Evolutionary conservation across 2,888 invertebrate genomes (phyloP).

Genomic region (Drosophila sordidula): DNA sequence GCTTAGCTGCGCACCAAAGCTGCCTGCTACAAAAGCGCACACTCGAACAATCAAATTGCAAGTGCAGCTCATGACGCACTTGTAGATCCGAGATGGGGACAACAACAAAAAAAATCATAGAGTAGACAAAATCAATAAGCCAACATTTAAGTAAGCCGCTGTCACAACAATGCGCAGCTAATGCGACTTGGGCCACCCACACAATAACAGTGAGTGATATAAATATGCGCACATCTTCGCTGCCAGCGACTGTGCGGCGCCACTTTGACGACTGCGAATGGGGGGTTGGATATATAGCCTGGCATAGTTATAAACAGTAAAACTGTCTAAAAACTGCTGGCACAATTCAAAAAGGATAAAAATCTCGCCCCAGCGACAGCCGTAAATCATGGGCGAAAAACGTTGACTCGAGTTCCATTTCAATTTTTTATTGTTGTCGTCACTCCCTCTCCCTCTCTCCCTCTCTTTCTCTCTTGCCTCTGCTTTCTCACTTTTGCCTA

Average conservation of each 20-base stretch:
- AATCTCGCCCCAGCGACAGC: slow-evolving; percentile 61
- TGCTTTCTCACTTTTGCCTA: slow-evolving; percentile 50
- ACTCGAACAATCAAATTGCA: slow-evolving; percentile 35
- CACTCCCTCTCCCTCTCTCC: slow-evolving; percentile 8
- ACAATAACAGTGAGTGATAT: slow-evolving; percentile 63
- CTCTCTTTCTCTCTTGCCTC: neutral
- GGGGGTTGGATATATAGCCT: slow-evolving; percentile 10
- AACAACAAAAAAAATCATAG: neutral
- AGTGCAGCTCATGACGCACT: slow-evolving; percentile 55
- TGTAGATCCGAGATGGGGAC: slow-evolving; percentile 17
- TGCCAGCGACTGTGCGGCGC: slow-evolving; percentile 58
- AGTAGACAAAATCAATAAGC: slow-evolving; percentile 64
- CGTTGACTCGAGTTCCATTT: slow-evolving; percentile 58
- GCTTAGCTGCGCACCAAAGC: slow-evolving; percentile 19
- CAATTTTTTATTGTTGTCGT: slow-evolving; percentile 71
- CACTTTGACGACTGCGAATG: slow-evolving; percentile 50
- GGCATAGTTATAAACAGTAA: slow-evolving; percentile 74
- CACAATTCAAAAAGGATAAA: slow-evolving; percentile 72
- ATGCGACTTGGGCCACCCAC: slow-evolving; percentile 42
- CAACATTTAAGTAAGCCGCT: slow-evolving; percentile 67
- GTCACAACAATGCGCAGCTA: slow-evolving; percentile 59
- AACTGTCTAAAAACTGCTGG: slow-evolving; percentile 74
- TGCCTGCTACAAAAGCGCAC: slow-evolving; percentile 27
- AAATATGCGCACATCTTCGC: slow-evolving; percentile 62
- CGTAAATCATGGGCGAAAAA: slow-evolving; percentile 67